Conservation (phyloP, 1,140 invertebrate genomes). For the Calycopis cecrops region DNA sequence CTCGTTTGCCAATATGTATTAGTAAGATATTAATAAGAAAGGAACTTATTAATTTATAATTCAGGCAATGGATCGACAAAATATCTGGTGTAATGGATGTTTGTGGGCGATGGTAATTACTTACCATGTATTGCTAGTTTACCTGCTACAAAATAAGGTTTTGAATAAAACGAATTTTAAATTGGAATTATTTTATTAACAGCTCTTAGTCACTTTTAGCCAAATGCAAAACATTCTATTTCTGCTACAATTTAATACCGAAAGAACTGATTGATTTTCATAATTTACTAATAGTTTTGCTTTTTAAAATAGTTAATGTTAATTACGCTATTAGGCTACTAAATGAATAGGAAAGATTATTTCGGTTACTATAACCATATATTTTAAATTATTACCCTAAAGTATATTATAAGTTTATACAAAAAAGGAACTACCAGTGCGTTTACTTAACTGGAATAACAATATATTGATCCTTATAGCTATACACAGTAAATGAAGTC, state of each 20-base stretch:
- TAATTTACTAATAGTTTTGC: slow-evolving; percentile 17
- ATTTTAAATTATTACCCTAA: slow-evolving; percentile 39
- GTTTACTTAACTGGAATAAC: slow-evolving; percentile 53
- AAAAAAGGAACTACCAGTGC: slow-evolving; percentile 68
- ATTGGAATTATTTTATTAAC: slow-evolving; percentile 71
- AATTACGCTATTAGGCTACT: slow-evolving; percentile 18
- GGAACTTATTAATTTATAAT: no score
- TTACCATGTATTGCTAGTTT: background rate
- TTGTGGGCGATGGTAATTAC: background rate
- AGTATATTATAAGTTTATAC: slow-evolving; percentile 52
- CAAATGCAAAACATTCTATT: slow-evolving; percentile 37
- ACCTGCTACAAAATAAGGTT: background rate
- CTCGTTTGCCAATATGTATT: no score
- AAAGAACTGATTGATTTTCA: slow-evolving; percentile 11
- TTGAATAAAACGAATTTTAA: slow-evolving; percentile 35
- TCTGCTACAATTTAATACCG: slow-evolving; percentile 18
- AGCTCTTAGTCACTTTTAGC: slow-evolving; percentile 59
- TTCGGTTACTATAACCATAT: slow-evolving; percentile 24
- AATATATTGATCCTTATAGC: background rate
- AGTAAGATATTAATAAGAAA: no score
- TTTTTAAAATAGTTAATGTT: slow-evolving; percentile 10
- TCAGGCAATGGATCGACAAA: no score
- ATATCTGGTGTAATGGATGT: no score
- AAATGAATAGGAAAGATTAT: slow-evolving; percentile 27
- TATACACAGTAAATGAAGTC: no score